Evolutionary conservation across 2,888 invertebrate genomes (phyloP).

Genomic region (Drosophila neotestacea): DNA sequence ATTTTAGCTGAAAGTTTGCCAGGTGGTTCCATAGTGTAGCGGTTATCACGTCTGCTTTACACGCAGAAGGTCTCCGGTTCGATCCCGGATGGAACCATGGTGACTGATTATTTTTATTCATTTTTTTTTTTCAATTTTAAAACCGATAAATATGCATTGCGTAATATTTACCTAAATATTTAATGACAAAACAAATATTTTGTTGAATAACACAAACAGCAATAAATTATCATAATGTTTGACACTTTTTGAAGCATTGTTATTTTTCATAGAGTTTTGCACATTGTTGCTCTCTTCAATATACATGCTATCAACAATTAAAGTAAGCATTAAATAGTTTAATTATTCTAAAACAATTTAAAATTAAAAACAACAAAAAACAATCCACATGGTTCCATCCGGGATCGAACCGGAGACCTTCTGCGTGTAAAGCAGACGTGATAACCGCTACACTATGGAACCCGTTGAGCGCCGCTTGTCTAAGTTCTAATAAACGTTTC

Average conservation of each 20-base stretch:
- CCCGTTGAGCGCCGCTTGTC: slow-evolving; percentile 37
- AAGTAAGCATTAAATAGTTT: not conserved
- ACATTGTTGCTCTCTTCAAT: not conserved
- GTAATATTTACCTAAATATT: too few species aligned
- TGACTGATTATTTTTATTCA: not conserved
- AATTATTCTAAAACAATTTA: not conserved
- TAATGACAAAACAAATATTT: not conserved
- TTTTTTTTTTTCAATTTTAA: slow-evolving; percentile 2
- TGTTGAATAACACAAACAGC: too few species aligned
- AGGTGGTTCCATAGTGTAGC: slow-evolving; percentile 85
- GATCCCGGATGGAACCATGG: slow-evolving; percentile 72
- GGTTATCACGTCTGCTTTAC: slow-evolving; percentile 86
- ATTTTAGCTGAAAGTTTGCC: not conserved
- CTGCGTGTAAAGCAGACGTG: slow-evolving; percentile 86
- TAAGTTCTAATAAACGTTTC: not conserved
- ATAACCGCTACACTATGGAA: slow-evolving; percentile 86
- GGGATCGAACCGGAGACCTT: slow-evolving; percentile 86
- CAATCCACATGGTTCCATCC: slow-evolving; percentile 84
- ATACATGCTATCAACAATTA: not conserved
- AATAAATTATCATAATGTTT: too few species aligned
- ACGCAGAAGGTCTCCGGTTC: slow-evolving; percentile 86
- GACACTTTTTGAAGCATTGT: too few species aligned
- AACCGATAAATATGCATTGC: too few species aligned
- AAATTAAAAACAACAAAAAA: slow-evolving; percentile 23
- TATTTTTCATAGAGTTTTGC: not conserved